Conservation (phyloP, 2,888 invertebrate genomes). For the Tanytarsus gracilentus region DNA sequence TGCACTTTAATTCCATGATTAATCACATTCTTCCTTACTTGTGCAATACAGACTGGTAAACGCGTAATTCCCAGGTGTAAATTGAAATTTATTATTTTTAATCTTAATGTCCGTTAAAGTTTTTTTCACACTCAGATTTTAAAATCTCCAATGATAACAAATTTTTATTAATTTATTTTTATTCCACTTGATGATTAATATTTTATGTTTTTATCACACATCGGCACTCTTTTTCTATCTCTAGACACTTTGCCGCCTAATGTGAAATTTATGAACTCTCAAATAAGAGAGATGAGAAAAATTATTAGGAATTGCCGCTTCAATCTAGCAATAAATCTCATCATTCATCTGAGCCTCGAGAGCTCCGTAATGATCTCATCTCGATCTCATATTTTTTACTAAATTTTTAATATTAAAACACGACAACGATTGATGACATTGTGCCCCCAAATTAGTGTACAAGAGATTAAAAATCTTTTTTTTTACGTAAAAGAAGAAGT, state of each 20-base stretch:
- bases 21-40: too few relatives aligned
- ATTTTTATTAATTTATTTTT: conserved; percentile 26
- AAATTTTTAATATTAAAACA: background rate
- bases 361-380: conserved; percentile 8
- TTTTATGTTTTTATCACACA: conserved; percentile 13
- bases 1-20: too few relatives aligned
- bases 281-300: background rate
- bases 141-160: too few relatives aligned
- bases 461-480: background rate
- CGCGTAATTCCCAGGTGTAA: too few relatives aligned
- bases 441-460: background rate
- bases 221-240: background rate
- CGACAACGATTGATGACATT: background rate
- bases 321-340: background rate
- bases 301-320: background rate
- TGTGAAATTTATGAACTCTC: conserved; percentile 26
- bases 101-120: too few relatives aligned
- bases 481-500: conserved; percentile 4
- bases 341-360: background rate
- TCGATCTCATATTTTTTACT: background rate
- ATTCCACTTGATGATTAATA: conserved; percentile 21
- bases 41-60: too few relatives aligned
- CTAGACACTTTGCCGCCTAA: conserved; percentile 26
- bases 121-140: too few relatives aligned
- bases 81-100: too few relatives aligned